Evolutionary conservation across 2,113 vertebrate species (phyloP).

Genomic region (Nansenia antarctica): DNA sequence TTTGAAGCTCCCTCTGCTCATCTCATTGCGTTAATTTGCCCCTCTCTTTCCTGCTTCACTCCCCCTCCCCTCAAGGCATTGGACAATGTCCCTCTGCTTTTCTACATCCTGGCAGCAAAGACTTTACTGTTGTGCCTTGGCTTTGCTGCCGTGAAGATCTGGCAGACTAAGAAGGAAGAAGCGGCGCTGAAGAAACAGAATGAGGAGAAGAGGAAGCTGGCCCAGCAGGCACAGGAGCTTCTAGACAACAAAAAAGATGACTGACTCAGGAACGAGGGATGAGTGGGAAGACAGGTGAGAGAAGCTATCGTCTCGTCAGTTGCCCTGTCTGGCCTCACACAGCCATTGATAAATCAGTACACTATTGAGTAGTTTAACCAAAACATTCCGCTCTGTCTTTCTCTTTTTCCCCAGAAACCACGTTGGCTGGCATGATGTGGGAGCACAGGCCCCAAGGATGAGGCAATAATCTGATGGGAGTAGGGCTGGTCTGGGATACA

Average conservation of each 20-base stretch:
- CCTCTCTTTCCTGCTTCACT: not conserved
- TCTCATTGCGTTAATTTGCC: too few species aligned
- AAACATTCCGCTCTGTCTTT: not conserved
- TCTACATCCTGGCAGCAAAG: constrained; percentile 95
- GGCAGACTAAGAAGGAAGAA: constrained; percentile 83
- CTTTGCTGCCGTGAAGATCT: constrained; percentile 89
- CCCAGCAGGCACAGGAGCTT: constrained; percentile 72
- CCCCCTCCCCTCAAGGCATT: constrained; percentile 74
- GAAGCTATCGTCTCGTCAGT: not conserved
- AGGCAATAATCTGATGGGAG: not conserved
- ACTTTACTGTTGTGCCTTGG: constrained; percentile 89
- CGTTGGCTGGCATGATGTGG: not conserved
- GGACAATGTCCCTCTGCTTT: constrained; percentile 87
- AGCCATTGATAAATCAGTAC: not conserved
- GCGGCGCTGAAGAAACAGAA: constrained; percentile 71
- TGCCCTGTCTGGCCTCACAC: not conserved
- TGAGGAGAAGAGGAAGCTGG: constrained; percentile 63
- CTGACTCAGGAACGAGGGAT: constrained; percentile 58
- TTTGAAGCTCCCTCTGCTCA: too few species aligned
- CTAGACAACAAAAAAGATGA: constrained; percentile 80
- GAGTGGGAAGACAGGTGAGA: not conserved
- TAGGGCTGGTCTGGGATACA: not conserved
- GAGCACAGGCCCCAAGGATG: not conserved
- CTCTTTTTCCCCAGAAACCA: not conserved
- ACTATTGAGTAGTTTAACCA: not conserved